Percentiles rank a stretch among this genome's conserved stretches.
These are phyloP conservation scores for Lasioglossum malachurum DNA, from an alignment of 2,888 invertebrate species.

Conservation along the genomic window DNA sequence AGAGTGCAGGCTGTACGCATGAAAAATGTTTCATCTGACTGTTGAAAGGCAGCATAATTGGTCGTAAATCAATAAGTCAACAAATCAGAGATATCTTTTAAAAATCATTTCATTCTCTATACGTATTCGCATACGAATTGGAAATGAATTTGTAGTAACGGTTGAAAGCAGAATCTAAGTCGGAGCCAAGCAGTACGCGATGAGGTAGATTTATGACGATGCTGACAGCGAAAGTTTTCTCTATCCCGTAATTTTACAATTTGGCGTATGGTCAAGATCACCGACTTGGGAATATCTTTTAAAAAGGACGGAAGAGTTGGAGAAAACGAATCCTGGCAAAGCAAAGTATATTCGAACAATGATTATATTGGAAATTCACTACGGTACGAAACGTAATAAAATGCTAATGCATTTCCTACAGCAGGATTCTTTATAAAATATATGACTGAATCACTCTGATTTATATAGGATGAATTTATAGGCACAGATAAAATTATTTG, in stretches of 20 bases:
- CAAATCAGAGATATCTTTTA: not conserved
- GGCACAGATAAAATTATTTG: not conserved
- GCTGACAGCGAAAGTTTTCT: slow-evolving; percentile 10
- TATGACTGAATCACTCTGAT: not conserved
- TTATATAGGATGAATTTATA: not conserved
- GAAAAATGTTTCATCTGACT: slow-evolving; percentile 11
- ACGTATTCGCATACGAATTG: not conserved
- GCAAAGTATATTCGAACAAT: not conserved
- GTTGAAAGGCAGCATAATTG: not conserved
- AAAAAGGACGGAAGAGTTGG: not conserved
- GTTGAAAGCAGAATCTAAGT: not conserved
- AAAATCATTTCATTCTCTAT: not conserved
- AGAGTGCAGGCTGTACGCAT: slow-evolving; percentile 4
- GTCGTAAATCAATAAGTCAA: not conserved
- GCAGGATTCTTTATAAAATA: not conserved
- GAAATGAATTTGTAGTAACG: not conserved
- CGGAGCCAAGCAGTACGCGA: not conserved
- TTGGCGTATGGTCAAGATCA: not conserved
- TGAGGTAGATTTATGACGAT: not conserved
- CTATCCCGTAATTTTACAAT: not conserved
- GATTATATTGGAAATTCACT: not conserved
- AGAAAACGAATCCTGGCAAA: not conserved
- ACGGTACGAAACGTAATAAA: not conserved
- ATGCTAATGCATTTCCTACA: not conserved
- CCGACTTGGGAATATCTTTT: not conserved